Evolutionary conservation across 2,888 invertebrate genomes (phyloP), one percentile per base, ranked within the genome.

Genomic region (Labia minor): DNA sequence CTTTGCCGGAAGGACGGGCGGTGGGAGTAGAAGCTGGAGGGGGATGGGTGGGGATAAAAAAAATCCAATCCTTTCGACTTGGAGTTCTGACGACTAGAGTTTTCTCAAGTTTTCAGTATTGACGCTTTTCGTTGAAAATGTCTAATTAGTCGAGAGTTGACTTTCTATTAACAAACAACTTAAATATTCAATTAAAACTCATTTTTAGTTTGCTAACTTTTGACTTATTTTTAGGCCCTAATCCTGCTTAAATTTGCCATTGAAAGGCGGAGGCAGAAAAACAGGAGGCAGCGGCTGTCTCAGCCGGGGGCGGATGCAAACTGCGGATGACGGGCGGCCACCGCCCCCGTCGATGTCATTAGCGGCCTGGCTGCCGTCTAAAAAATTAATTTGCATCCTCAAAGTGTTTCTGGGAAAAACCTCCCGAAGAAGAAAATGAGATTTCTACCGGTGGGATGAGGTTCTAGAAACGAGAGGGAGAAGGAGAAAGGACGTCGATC

Each of bases 61-160:
- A 49, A 49, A 49, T 49, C 14, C 49, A 49, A 49, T 49, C 49
- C 49, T 49, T 49, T 49, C 14, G 49, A 49, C 49, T 49, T 49
- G 26, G 49, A 49, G 49, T 49, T 49, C 49, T 49, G 49, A 49
- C 49, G 49, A 49, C 49, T 49, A n/a, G 49, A 49, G 49, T 49
- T 49, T 49, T 49, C 49, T 49, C 49, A 49, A 49, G 49, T 49
- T 49, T 49, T 49, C 49, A 49, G 49, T 49, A 49, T 49, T 49
- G 49, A 49, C 49, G 49, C 49, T 49, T 49, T 49, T 49, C 49
- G 49, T 49, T 49, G 49, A 49, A 49, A 49, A 49, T 49, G 49
- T 49, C 49, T 49, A 49, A 49, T 49, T 49, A 49, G 49, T 49
- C 49, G 49, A 49, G 49, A 49, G 49, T 49, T 49, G 49, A 49